Evolutionary conservation across 2,113 vertebrate genomes (phyloP), one percentile per base, ranked within the genome.

Genomic region (Pyrgilauda ruficollis): DNA sequence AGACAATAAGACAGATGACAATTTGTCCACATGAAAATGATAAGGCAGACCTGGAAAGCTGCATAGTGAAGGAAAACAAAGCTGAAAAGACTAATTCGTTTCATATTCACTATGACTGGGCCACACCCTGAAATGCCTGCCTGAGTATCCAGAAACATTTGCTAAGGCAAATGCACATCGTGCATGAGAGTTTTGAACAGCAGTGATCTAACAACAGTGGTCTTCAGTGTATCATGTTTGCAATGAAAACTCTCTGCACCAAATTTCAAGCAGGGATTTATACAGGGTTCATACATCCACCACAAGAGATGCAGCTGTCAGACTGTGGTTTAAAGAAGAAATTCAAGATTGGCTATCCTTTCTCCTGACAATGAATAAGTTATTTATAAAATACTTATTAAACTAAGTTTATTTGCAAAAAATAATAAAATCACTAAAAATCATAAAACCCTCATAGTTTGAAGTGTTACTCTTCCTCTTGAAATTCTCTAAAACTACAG

Each of bases 201-300:
- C 31, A 55, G 11, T 41, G 59, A 66, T 28, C 63, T 67, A 70
- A 66, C 2, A 2, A 61, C 2, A 7, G 24, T 52, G 10, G 23
- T 22, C 37, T 92, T 79, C 24, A 46, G 35, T 7, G 14, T 11
- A 43, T 18, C 27, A 7, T 6, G 20, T 56, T 69, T 73, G 39
- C 43, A 46, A 81, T 5, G 13, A 63, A 93, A 93, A 59, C 15
- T 6, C 16, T 15, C 47, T 69, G 14, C 43, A 59, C 39, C 43
- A 84, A 50, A 77, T 47, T 80, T 82, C 30, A n/a, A 21, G 21
- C 1, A 50, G 41, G 43, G 30, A n/a, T 80, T 80, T 83, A 41
- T 28, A 70, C 0, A 4, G 70, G 15, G 15, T 30, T 67, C 2
- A 1, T 59, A 53, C 0, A 4, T 26, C 44, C 26, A 22, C n/a